Evolutionary conservation across 2,888 invertebrate genomes (phyloP), one percentile per base, ranked within the genome.

Genomic region (Asteroscopus sphinx): DNA sequence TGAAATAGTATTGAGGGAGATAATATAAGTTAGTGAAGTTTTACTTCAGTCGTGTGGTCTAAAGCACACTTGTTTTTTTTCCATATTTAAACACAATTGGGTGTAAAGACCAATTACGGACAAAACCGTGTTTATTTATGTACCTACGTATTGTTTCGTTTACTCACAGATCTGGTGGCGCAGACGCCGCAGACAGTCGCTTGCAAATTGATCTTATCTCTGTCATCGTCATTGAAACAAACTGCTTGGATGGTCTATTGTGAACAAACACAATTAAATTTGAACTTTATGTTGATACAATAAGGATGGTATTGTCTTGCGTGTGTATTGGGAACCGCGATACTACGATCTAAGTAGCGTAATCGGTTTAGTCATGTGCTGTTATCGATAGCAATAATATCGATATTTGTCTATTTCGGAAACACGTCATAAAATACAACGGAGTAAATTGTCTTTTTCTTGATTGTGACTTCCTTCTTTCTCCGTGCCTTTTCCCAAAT

Each of bases 291-390:
- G 0, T 0, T 3, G 0, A 16, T 1, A 1, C 0, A 1, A 2
- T 70, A 64, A 37, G 35, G 59, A 55, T 12, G 12, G 2, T 56
- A 9, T 62, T 60, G 1, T 1, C 4, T 45, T 39, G 56, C 4
- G 6, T 40, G 12, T 39, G 16, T 28, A 39, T 49, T 45, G 53
- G 55, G 57, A 68, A 54, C 65, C 49, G 65, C 40, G 65, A 49
- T 65, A 58, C 60, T 73, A 80, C 83, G 81, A 81, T 79, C 79
- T 85, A 80, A 84, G 78, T 75, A 70, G 63, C 51, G 81, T 83
- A 87, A 88, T 85, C 77, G 61, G 45, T 63, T 9, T 84, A 87
- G 87, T 77, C 85, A 67, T 77, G 87, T 41, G 69, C 8, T 5
- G 5, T 6, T 62, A 48, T 77, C 78, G 76, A 65, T 69, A 28